A percentile compares a stretch with the other conserved stretches of the same genome.
These are phyloP conservation scores for Anthopleura sola DNA, from an alignment of 64 coral and sea anemone species.

Conservation along the genomic window DNA sequence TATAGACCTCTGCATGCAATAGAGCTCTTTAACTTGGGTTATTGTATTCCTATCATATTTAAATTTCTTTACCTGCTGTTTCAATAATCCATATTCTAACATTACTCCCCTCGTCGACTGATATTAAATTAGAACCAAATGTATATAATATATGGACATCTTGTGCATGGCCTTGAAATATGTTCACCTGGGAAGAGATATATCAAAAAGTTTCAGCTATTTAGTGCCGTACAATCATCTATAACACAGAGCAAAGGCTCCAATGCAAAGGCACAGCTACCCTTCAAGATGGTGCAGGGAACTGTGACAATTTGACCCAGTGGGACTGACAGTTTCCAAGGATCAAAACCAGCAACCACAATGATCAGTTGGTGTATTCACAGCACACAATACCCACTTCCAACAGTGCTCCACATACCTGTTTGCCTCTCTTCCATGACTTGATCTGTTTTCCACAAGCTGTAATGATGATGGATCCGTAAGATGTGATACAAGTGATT, in stretches of 20 bases:
- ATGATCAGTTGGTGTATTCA: too few species aligned
- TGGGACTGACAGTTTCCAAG: too few species aligned
- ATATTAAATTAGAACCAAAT: conserved; percentile 85
- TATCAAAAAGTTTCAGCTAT: neutral
- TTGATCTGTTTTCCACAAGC: conserved; percentile 64
- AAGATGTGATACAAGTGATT: conserved; percentile 71
- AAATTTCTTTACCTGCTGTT: conserved; percentile 53
- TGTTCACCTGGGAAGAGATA: conserved; percentile 44
- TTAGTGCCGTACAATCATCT: too few species aligned
- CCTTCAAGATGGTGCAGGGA: too few species aligned
- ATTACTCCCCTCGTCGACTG: conserved; percentile 77
- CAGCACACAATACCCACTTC: too few species aligned
- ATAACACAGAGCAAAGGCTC: too few species aligned
- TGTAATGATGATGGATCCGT: conserved; percentile 72
- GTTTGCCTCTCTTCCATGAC: conserved; percentile 90
- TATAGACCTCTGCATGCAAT: too few species aligned
- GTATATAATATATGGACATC: conserved; percentile 64
- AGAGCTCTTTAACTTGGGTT: too few species aligned
- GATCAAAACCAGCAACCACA: too few species aligned
- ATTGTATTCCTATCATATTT: too few species aligned
- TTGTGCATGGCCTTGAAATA: conserved; percentile 63
- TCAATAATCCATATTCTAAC: conserved; percentile 67
- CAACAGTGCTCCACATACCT: conserved; percentile 14
- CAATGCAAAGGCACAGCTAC: too few species aligned
- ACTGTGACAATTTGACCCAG: too few species aligned